Evolutionary conservation across 1,140 invertebrate species (phyloP).

Genomic region (Eubasilissa regina): DNA sequence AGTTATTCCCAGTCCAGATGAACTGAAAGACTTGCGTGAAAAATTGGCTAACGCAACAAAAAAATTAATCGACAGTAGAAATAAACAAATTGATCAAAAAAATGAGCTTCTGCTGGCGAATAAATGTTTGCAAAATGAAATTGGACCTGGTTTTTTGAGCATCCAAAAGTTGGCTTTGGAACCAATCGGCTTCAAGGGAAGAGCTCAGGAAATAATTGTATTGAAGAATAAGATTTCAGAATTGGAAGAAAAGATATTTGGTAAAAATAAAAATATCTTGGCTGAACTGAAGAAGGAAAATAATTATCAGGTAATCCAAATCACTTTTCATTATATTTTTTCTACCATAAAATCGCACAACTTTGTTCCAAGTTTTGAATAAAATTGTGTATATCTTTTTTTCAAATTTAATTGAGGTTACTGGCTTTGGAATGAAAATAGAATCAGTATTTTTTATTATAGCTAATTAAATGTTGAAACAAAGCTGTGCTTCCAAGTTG

Average conservation of each 20-base stretch:
- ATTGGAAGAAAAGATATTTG: conserved; percentile 74
- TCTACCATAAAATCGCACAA: no score
- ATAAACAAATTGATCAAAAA: conserved; percentile 76
- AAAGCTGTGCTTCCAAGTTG: no score
- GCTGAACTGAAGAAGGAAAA: conserved; percentile 40
- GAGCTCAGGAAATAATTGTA: conserved; percentile 79
- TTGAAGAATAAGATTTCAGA: conserved; percentile 78
- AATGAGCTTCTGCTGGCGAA: conserved; percentile 77
- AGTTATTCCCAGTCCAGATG: conserved; percentile 64
- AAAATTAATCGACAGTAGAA: conserved; percentile 79
- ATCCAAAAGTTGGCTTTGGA: conserved; percentile 70
- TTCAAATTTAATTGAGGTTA: no score
- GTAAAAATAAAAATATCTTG: conserved; percentile 61
- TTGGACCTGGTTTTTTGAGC: conserved; percentile 76
- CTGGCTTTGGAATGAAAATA: no score
- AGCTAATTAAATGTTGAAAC: no score
- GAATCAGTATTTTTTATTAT: no score
- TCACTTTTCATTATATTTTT: background rate
- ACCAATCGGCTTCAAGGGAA: conserved; percentile 77
- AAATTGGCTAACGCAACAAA: conserved; percentile 75
- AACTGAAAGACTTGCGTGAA: conserved; percentile 75
- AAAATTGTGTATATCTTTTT: no score
- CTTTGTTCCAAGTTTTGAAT: no score
- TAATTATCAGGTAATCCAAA: conserved; percentile 17
- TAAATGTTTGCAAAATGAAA: conserved; percentile 78